These are phyloP conservation scores for Thymelicus sylvestris DNA, from an alignment of 2,888 invertebrate genomes.

Conservation along the genomic window DNA sequence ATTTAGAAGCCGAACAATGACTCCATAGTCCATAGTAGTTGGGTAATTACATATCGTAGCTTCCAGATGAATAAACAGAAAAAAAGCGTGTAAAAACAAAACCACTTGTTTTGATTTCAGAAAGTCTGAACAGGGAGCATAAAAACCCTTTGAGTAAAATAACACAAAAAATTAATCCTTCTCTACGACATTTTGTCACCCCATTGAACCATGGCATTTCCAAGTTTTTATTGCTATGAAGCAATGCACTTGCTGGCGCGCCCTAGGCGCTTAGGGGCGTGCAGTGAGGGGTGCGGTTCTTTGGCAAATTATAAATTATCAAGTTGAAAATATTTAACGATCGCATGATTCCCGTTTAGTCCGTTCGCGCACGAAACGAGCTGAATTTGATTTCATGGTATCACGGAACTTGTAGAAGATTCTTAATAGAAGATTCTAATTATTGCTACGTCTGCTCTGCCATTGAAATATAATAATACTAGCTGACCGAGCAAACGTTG, in stretches of 20 bases:
- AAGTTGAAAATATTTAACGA: conserved; percentile 33
- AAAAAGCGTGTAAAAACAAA: not conserved
- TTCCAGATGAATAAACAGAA: not conserved
- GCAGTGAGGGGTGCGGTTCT: conserved; percentile 29
- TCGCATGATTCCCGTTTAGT: conserved; percentile 14
- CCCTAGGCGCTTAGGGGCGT: conserved; percentile 21
- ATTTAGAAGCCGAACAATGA: too few species aligned
- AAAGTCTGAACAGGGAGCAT: conserved; percentile 2
- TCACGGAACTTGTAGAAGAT: not conserved
- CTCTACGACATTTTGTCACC: conserved; percentile 31
- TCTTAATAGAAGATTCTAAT: not conserved
- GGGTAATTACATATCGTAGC: too few species aligned
- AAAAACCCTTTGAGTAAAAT: conserved; percentile 9
- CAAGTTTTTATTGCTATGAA: conserved; percentile 37
- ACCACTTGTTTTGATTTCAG: conserved; percentile 3
- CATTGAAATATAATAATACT: too few species aligned
- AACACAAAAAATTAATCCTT: conserved; percentile 17
- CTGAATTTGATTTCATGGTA: conserved; percentile 13
- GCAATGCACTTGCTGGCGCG: conserved; percentile 29
- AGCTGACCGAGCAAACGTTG: too few species aligned
- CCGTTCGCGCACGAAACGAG: conserved; percentile 18
- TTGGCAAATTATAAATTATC: conserved; percentile 34
- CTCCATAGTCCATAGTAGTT: too few species aligned
- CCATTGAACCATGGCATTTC: conserved; percentile 34
- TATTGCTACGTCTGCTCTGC: too few species aligned